Conservation (phyloP, 2,113 vertebrate species). For the Sapayoa aenigma region DNA sequence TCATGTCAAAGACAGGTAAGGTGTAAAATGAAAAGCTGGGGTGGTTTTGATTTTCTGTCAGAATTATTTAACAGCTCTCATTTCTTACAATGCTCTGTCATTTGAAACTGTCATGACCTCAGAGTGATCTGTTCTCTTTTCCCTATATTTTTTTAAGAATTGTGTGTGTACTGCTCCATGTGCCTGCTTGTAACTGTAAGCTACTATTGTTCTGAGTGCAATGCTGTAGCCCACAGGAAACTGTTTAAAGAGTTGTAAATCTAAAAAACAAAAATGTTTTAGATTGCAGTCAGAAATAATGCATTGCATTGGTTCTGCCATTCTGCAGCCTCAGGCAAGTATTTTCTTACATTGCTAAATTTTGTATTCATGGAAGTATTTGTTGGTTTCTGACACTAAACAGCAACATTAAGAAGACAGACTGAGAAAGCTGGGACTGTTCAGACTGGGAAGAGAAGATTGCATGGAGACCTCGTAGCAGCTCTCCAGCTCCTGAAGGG, state of each 20-base stretch:
- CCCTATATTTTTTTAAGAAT: neutral
- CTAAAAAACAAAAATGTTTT: neutral
- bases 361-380: neutral
- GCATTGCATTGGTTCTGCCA: neutral
- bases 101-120: neutral
- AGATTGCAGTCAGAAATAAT: neutral
- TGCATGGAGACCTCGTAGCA: accelerated
- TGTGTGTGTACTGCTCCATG: neutral
- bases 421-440: neutral
- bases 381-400: neutral
- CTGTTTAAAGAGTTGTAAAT: neutral
- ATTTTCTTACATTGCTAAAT: neutral
- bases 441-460: neutral
- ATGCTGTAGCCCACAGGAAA: neutral
- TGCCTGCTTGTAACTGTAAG: neutral
- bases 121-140: neutral
- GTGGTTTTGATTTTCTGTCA: neutral
- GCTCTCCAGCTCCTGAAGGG: neutral
- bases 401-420: neutral
- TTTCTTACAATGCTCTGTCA: neutral
- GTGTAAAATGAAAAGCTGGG: neutral
- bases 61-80: neutral
- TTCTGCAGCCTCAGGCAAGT: neutral
- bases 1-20: neutral
- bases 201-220: neutral